A percentile compares a stretch with the other conserved stretches of the same genome.
Evolutionary conservation across 2,888 invertebrate genomes (phyloP).

Genomic region (Ophonus ardosiacus): DNA sequence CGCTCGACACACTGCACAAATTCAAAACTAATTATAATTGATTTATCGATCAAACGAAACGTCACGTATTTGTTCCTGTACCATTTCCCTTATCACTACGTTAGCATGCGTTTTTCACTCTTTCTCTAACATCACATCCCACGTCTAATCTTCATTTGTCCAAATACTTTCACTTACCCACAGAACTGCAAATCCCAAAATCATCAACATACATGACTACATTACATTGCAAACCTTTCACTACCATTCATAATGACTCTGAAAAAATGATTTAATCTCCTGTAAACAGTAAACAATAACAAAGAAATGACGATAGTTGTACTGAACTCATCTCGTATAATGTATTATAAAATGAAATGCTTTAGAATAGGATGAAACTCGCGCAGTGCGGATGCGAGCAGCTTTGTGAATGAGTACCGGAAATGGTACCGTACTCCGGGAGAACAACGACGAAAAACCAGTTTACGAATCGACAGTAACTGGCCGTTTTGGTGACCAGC

Average conservation of each 20-base stretch:
- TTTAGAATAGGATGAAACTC: constrained; percentile 45
- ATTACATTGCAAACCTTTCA: not conserved
- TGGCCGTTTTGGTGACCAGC: constrained; percentile 43
- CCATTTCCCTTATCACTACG: constrained; percentile 59
- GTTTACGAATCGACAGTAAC: constrained; percentile 43
- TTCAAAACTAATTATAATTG: constrained; percentile 75
- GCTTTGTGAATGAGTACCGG: constrained; percentile 46
- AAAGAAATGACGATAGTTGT: not conserved
- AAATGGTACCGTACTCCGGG: constrained; percentile 45
- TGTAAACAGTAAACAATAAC: not conserved
- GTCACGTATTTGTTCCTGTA: constrained; percentile 65
- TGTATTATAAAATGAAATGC: constrained; percentile 20
- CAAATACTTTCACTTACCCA: constrained; percentile 10
- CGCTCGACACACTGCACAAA: constrained; percentile 71
- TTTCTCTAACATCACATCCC: not conserved
- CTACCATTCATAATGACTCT: not conserved
- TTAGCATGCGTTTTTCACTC: constrained; percentile 29
- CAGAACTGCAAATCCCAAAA: not conserved
- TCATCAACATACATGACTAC: not conserved
- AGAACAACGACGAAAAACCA: constrained; percentile 46
- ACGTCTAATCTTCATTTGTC: constrained; percentile 1
- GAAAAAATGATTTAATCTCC: not conserved
- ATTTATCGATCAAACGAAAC: constrained; percentile 73
- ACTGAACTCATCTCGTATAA: not conserved
- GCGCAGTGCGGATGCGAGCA: constrained; percentile 44